These are phyloP conservation scores for Puntigrus tetrazona DNA, from an alignment of 2,113 vertebrate genomes.

Conservation along the genomic window DNA sequence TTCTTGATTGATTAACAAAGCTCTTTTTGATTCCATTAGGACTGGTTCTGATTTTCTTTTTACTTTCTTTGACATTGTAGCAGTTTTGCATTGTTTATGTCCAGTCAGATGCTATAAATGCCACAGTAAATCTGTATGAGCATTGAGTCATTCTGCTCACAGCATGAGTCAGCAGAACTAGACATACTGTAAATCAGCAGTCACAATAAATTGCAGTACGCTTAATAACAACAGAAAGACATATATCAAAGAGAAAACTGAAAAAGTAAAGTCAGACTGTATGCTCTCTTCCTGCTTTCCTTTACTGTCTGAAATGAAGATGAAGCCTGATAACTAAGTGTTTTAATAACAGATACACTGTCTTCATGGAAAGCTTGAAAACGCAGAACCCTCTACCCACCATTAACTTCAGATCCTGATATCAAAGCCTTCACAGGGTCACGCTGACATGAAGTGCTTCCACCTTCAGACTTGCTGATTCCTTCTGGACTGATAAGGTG, in stretches of 20 bases:
- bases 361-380: not conserved
- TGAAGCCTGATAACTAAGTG: not conserved
- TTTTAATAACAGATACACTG: not conserved
- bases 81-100: not conserved
- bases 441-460: constrained; percentile 4
- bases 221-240: constrained; percentile 33
- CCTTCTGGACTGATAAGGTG: constrained; percentile 29
- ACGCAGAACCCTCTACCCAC: constrained; percentile 35
- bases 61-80: not conserved
- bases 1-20: no score
- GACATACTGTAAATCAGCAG: constrained; percentile 36
- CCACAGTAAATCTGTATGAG: constrained; percentile 9
- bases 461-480: constrained; percentile 19
- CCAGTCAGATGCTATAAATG: not conserved
- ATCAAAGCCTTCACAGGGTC: constrained; percentile 15
- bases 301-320: not conserved
- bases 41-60: not conserved
- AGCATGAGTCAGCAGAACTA: constrained; percentile 52
- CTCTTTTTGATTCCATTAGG: not conserved
- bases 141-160: constrained; percentile 29
- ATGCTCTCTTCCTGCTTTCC: not conserved
- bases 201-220: constrained; percentile 18
- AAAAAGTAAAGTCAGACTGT: not conserved
- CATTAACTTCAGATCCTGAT: constrained; percentile 22
- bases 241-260: not conserved